Evolutionary conservation across 2,113 vertebrate genomes (phyloP).

Genomic region (Alethe diademata): DNA sequence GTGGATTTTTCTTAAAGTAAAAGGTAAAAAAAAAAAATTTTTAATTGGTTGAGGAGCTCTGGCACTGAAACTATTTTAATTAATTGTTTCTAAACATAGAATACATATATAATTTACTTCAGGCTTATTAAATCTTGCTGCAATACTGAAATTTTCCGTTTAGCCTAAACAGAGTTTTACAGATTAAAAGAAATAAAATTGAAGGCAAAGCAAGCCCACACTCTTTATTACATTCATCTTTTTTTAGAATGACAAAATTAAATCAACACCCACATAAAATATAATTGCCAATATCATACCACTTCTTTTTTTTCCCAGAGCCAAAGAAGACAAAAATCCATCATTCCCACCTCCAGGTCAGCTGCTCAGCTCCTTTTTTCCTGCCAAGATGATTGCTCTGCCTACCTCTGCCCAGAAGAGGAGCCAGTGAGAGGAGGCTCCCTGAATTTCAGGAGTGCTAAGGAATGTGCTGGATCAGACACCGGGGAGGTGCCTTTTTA

Average conservation of each 20-base stretch:
- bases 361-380: not conserved
- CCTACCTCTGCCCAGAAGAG: not conserved
- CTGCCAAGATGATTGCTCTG: not conserved
- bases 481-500: not conserved
- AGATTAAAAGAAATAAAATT: slow-evolving; percentile 26
- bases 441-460: not conserved
- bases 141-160: slow-evolving; percentile 48
- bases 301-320: not conserved
- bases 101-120: slow-evolving; percentile 22
- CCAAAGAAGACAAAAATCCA: slow-evolving; percentile 37
- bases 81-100: slow-evolving; percentile 50
- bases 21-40: not conserved
- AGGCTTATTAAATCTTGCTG: slow-evolving; percentile 39
- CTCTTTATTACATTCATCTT: slow-evolving; percentile 19
- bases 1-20: not conserved
- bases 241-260: slow-evolving; percentile 54
- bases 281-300: slow-evolving; percentile 35
- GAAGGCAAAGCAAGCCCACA: slow-evolving; percentile 38
- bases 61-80: not conserved
- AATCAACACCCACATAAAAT: slow-evolving; percentile 51
- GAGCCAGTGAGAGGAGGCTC: not conserved
- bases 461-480: slow-evolving; percentile 32
- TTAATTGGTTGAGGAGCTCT: slow-evolving; percentile 13
- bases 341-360: slow-evolving; percentile 55
- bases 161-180: slow-evolving; percentile 7